Base-by-base conservation (phyloP, 2,113 vertebrate species). In the Telmatochromis sp. region DNA sequence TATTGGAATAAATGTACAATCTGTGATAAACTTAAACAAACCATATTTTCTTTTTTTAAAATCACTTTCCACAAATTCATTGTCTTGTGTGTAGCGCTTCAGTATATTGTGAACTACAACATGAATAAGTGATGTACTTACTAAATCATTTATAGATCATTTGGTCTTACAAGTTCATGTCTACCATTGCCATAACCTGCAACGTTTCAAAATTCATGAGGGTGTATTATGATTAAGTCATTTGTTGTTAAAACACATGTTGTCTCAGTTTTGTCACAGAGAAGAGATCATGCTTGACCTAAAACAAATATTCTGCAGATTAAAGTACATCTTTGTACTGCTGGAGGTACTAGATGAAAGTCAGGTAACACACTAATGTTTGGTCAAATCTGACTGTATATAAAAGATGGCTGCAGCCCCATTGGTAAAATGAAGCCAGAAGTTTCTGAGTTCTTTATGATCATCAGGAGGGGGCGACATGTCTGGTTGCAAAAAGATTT, bases 101-200 rank as follows among this genome's bases (percentile, higher is more conserved):
- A 73, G 21, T 58, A 78, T 54, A 86, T 11, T 31, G 57, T 68
- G 15, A 86, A 88, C 57, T 42, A 78, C 60, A 50, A 84, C 58
- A 91, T 90, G 54, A 87, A 91, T 86, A 85, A 86, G 78, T 65
- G 0, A 91, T 86, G 75, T n/a, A 42, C 19, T 57, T 73, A 31
- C 80, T 89, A 60, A 92, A 90, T 78, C 3, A 88, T 92, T 91
- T 54, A 86, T 37, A 33, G 82, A 35, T 82, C 23, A 87, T 91
- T 89, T 91, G 81, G 90, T 85, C 79, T 58, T 86, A 87, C 89
- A 80, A 87, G 80, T 87, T 78, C 71, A 81, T 50, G 78, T 89
- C 54, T 79, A 71, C 28, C 85, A 60, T n/a, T 68, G 42, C 13
- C 71, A 84, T 82, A 82, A 80, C 82, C 82, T 73, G 28, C 84